Evolutionary conservation across 2,113 vertebrate genomes (phyloP), one percentile per base, ranked within the genome.

Genomic region (Bambusicola thoracicus): DNA sequence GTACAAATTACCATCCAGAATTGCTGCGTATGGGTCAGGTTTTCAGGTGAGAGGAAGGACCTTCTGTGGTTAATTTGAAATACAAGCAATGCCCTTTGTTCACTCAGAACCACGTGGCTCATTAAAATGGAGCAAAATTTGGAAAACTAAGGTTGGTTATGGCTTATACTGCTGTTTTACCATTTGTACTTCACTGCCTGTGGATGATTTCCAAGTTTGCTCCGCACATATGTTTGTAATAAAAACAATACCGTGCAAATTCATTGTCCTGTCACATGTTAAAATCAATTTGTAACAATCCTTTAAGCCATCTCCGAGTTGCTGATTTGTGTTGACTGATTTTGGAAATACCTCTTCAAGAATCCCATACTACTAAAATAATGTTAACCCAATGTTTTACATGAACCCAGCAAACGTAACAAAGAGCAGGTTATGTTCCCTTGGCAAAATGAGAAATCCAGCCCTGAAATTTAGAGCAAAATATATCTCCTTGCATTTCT

Each of bases 1-100:
- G 89, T 76, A 94, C 89, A 96, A 93, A 96, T 95, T 96, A 96
- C 94, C 89, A 92, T 92, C 89, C 67, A 80, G 77, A 93, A 93
- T 94, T 89, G 91, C 13, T 46, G 73, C 1, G 1, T 32, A 66
- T 4, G 10, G 86, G 89, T 91, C 92, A 63, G 87, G 85, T 85
- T 96, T 92, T 93, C 94, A 95, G 93, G 92, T 92, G 85, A 8
- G 34, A 59, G 72, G 78, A 91, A 89, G 70, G 74, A 48, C 32
- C 85, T 82, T 61, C 75, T 87, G 11, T 32, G 78, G 66, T 85
- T 81, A 85, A 91, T 94, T 89, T 94, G 68, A 89, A 91, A 80
- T 32, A 74, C 9, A 77, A 46, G 19, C 1, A 0, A 44, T 89
- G 62, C 29, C 58, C 65, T 81, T 95, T 11, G 3, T 66, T 38